Base-by-base conservation (phyloP, 1,140 invertebrate genomes). In the Eubasilissa regina region DNA sequence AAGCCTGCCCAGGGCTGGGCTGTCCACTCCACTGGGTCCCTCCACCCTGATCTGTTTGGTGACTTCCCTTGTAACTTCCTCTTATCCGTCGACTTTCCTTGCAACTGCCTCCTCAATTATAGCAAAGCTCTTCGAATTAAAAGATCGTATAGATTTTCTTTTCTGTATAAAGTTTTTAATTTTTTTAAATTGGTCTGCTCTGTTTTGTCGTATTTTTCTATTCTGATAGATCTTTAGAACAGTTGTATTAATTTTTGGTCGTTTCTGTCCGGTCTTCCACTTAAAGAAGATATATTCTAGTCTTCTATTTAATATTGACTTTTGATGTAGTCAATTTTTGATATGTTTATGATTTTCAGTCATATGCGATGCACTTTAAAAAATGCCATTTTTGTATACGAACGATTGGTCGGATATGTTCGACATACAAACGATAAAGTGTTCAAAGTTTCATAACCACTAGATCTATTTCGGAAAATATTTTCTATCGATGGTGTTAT, bases 1-100 rank as follows among this genome's bases (percentile, higher is more conserved):
- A 84, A 89, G 86, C 85, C 88, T 87, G 86, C 86, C 87, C 80
- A 89, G 85, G 85, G 87, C 85, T 83, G 87, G 86, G 82, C 84
- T 85, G 78, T 88, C 89, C 86, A 88, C 87, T 88, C 87, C 87
- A 88, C 90, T 88, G 25, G 66, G 48, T 19, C 77, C 66, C 77
- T 72, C 66, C 66, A 53, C 75, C 17, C 75, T 51, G 64, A 53
- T 15, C 60, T 19, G 25, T n/a, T 68, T 77, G 44, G 13, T 11
- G 17, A 17, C 43, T 8, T 15, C 53, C 53, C 55, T 53, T 21
- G n/a, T n/a, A 75, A 60, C 47, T 47, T 19, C 19, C 21, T 74
- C 51, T 48, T 56, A 12, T 48, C 12, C 25, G 1, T 35, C 1
- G 25, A 35, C 25, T 35, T 3, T 6, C 25, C 62, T 45, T 15